These are phyloP conservation scores for Tetheella fluctuosa DNA, from an alignment of 2,888 invertebrate genomes.

Conservation along the genomic window DNA sequence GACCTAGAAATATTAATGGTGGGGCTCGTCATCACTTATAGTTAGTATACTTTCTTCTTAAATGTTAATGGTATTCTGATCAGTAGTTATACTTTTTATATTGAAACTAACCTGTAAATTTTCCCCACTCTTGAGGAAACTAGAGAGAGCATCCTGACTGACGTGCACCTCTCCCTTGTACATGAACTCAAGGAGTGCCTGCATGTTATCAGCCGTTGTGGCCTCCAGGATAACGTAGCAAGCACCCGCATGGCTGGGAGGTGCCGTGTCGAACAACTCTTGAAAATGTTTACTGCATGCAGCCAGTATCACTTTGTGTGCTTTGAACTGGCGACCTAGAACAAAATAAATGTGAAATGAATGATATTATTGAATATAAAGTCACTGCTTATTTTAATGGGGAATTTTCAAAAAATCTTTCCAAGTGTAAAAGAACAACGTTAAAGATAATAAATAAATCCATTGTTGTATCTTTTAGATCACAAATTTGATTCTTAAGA, in stretches of 20 bases:
- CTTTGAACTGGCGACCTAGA: constrained; percentile 94
- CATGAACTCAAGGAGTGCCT: constrained; percentile 95
- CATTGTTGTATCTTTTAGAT: too few relatives aligned
- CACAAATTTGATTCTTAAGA: too few relatives aligned
- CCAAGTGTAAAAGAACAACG: not conserved
- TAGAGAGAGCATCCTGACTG: constrained; percentile 95
- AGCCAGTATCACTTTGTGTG: constrained; percentile 95
- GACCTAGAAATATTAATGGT: constrained; percentile 60
- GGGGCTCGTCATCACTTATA: constrained; percentile 8
- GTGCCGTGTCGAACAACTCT: constrained; percentile 94
- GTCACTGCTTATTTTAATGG: too few relatives aligned
- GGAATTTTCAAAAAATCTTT: too few relatives aligned
- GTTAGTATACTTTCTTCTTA: not conserved
- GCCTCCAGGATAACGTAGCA: constrained; percentile 95
- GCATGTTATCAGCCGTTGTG: constrained; percentile 95
- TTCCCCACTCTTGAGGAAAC: constrained; percentile 96
- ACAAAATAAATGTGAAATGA: constrained; percentile 26
- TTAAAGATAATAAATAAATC: not conserved
- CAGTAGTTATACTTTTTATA: too few relatives aligned
- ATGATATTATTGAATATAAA: too few relatives aligned
- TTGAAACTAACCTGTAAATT: constrained; percentile 89
- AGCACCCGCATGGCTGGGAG: constrained; percentile 89
- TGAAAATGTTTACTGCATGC: constrained; percentile 97
- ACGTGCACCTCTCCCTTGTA: constrained; percentile 97
- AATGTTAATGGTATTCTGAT: not conserved